Base-by-base conservation (phyloP, 2,113 vertebrate genomes). In the Ammodytes dubius region DNA sequence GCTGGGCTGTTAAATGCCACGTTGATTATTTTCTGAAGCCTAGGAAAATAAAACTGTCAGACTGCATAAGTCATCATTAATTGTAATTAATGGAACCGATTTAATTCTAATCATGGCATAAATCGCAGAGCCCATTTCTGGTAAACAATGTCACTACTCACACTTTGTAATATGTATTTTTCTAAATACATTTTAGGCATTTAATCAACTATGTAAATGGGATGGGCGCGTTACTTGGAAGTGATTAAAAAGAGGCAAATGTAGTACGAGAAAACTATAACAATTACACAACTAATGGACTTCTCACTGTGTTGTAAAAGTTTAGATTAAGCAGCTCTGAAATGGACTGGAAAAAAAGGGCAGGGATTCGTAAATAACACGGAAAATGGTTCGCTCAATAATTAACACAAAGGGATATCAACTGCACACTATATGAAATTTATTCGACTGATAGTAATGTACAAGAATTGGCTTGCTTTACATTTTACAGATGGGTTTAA, bases 41-140 rank as follows among this genome's bases (percentile, higher is more conserved):
- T 42, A 45, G 61, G 71, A 90, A 90, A 89, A 84, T 89, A 91
- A 92, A 91, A 88, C 83, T 88, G 91, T 83, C 90, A 91, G 83
- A 59, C 79, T 63, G 76, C 83, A 91, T 90, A 82, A 88, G 89
- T 90, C 82, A 90, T 82, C 73, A 87, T 87, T 88, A 88, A 92
- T 86, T 85, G 79, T 83, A 89, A 94, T 92, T 89, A 91, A 92
- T 92, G 83, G 72, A 84, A 85, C 84, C 83, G 74, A 59, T 84
- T 88, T 84, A 60, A 43, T 71, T 90, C 68, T 85, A 86, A 92
- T 91, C 85, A 89, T 83, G n/a, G 19, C 80, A 91, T 87, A 81
- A 91, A 94, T 92, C 54, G 65, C 65, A 17, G 50, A 74, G 67
- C 43, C 43, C 47, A 75, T 86, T 89, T 83, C 73, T 63, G 69